Conservation (phyloP, 2,888 invertebrate species). For the Trichopoda pennipes region DNA sequence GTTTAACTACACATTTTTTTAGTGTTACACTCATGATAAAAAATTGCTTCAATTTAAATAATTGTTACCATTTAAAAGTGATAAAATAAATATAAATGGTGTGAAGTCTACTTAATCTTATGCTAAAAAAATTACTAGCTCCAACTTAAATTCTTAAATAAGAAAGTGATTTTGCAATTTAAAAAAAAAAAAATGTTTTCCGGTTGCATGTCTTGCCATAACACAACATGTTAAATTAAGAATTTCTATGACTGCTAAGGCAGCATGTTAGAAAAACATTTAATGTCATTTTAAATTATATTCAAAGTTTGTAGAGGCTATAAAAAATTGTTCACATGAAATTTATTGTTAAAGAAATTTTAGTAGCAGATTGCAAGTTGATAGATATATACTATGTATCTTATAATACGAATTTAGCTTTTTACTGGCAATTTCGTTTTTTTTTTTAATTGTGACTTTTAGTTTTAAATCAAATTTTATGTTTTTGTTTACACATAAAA, state of each 20-base stretch:
- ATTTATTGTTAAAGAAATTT: slow-evolving; percentile 12
- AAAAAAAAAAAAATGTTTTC: slow-evolving; percentile 52
- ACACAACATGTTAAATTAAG: slow-evolving; percentile 34
- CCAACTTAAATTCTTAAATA: slow-evolving; percentile 36
- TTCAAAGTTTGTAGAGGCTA: slow-evolving; percentile 16
- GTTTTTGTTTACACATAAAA: background rate
- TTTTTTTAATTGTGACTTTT: slow-evolving; percentile 24
- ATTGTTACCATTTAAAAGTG: slow-evolving; percentile 15
- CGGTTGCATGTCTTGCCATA: slow-evolving; percentile 58
- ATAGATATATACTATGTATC: slow-evolving; percentile 24
- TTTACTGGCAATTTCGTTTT: too few species aligned
- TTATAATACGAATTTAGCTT: background rate
- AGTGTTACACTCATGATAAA: background rate
- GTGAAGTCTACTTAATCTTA: slow-evolving; percentile 32
- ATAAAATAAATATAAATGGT: slow-evolving; percentile 17
- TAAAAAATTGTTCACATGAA: background rate
- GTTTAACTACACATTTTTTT: background rate
- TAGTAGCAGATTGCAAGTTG: slow-evolving; percentile 13
- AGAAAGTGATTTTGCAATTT: slow-evolving; percentile 49
- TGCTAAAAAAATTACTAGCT: slow-evolving; percentile 33
- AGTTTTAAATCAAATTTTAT: background rate
- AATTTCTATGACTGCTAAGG: background rate
- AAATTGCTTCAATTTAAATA: slow-evolving; percentile 28
- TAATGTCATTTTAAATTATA: slow-evolving; percentile 57
- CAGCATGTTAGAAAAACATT: slow-evolving; percentile 35